phyloP scores from a whole-genome alignment of 2,888 invertebrate species.

The Agonopterix alstromeriana region DNA sequence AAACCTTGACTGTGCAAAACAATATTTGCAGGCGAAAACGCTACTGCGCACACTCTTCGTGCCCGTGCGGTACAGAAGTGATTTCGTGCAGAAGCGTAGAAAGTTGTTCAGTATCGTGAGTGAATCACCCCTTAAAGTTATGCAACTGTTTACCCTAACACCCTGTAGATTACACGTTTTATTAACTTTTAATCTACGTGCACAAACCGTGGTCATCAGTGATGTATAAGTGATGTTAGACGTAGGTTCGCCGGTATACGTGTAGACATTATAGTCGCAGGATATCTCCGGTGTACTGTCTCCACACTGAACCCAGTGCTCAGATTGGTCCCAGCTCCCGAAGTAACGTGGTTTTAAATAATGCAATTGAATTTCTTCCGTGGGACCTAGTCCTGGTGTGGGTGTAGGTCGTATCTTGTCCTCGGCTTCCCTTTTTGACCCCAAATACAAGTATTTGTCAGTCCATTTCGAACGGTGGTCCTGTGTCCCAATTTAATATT shows the following conservation, averaged over 20 bases:
- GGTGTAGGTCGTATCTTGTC: constrained; percentile 39
- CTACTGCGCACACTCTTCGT: too few species aligned
- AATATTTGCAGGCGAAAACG: too few species aligned
- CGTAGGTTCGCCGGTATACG: constrained; percentile 17
- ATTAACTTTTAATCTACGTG: too few species aligned
- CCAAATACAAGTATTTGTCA: constrained; percentile 75
- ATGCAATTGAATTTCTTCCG: constrained; percentile 39
- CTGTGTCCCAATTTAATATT: not conserved
- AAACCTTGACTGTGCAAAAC: too few species aligned
- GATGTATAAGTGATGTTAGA: constrained; percentile 18
- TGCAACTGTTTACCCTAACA: too few species aligned
- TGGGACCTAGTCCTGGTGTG: constrained; percentile 36
- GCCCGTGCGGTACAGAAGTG: too few species aligned
- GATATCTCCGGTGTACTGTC: constrained; percentile 11
- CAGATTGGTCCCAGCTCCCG: constrained; percentile 43
- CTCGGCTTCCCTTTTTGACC: constrained; percentile 49
- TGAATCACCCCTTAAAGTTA: too few species aligned
- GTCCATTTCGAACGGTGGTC: constrained; percentile 50
- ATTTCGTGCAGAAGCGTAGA: too few species aligned
- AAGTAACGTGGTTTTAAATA: constrained; percentile 43
- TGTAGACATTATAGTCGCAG: constrained; percentile 9
- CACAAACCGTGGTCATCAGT: too few species aligned
- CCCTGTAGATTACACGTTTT: too few species aligned
- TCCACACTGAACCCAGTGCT: constrained; percentile 46
- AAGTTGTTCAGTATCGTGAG: too few species aligned